Base-by-base conservation (phyloP, 2,888 invertebrate genomes). In the Ischnus inquisitorius region DNA sequence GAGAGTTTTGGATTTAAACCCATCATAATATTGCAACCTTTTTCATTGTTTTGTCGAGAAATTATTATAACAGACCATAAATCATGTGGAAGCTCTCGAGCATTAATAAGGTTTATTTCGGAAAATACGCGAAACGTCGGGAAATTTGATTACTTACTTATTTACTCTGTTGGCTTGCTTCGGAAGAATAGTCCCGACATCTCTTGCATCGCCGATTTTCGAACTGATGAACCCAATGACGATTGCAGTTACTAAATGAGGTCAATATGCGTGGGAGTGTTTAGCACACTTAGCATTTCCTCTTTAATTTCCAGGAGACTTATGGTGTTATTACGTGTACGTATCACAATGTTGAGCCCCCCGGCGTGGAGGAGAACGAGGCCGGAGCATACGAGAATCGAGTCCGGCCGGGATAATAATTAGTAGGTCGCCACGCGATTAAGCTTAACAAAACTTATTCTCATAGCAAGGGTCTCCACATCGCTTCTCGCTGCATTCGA, bases 401-500 rank as follows among this genome's bases (percentile, higher is more conserved):
- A 65, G 72, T 68, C 51, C 67, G 72, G 60, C 25, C 75, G 46
- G 85, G 86, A 85, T 88, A 88, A 90, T 90, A 90, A 91, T 91
- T 91, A 90, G 85, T 91, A 89, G 91, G 91, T 86, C 90, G 90
- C 79, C 78, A 62, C 79, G 83, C 86, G 88, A 90, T 91, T 91
- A 91, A 91, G 88, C 86, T 85, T 88, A 88, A 89, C 89, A 88
- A 86, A 89, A 90, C 88, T 82, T 75, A 69, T 86, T 79, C 87
- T 82, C 79, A 81, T 71, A 60, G 82, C 81, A 77, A 51, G 65
- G 41, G 43, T 19, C 43, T 39, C 34, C 16, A 48, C 39, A 39
- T 48, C 28, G 39, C 46, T 71, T 46, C 19, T 19, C 12, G 69
- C 67, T 67, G 54, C 65, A 48, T 71, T 79, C 67, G 72, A 85